Conservation (phyloP, 2,888 invertebrate genomes). For the Isotomurus palustris region DNA sequence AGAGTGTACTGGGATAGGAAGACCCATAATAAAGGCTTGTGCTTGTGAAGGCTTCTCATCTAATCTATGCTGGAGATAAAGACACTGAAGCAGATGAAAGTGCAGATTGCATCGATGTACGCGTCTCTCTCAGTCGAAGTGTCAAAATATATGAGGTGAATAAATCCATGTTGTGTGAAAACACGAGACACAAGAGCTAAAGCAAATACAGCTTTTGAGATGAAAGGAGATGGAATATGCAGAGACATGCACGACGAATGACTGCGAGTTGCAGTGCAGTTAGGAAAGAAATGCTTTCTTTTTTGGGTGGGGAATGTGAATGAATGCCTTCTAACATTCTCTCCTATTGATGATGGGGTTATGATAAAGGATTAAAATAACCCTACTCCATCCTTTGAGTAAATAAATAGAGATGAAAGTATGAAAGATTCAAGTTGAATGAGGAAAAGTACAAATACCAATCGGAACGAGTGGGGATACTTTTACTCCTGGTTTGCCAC, state of each 20-base stretch:
- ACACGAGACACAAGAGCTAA: no score
- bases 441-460: no score
- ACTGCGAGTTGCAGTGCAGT: no score
- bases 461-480: no score
- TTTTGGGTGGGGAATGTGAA: not conserved
- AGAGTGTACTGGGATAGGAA: not conserved
- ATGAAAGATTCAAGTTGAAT: not conserved
- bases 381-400: constrained; percentile 3
- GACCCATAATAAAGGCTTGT: no score
- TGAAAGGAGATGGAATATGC: not conserved
- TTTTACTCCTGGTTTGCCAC: no score
- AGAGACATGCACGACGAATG: no score
- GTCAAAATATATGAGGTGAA: no score
- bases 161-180: not conserved
- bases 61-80: no score
- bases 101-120: constrained; percentile 1
- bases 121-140: constrained; percentile 8
- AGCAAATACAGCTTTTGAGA: no score
- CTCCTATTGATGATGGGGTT: not conserved
- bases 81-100: no score
- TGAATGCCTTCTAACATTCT: not conserved
- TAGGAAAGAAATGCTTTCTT: not conserved
- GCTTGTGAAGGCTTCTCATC: no score
- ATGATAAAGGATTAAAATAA: constrained; percentile 6
- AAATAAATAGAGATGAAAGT: constrained; percentile 1